Evolutionary conservation across 2,888 invertebrate species (phyloP), one percentile per base, ranked within the genome.

Genomic region (Lumbricus terrestris): DNA sequence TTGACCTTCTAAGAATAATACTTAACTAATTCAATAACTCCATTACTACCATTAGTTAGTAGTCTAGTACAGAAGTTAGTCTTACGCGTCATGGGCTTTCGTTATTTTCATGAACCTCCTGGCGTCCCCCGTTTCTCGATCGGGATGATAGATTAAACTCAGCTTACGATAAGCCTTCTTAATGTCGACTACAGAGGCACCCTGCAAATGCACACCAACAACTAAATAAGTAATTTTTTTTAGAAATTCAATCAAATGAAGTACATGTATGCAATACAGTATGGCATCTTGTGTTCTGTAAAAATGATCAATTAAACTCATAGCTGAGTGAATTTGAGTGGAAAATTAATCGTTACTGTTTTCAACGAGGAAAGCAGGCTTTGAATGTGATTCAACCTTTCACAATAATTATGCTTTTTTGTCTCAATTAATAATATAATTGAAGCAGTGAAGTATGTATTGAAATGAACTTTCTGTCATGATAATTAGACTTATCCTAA

Each of bases 71-170:
- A 29, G 29, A 29, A 11, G 15, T 40, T 54, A 54, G 15, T 94
- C 95, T 93, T 93, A 95, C 95, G 96, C 95, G 90, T 95, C 95
- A 93, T 96, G 95, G 88, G 98, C 97, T 96, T 99, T 99, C 16
- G 98, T 98, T 88, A 99, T 96, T 95, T 97, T 97, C 98, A 99
- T 99, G 94, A 99, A 99, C 91, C 97, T 97, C 95, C 98, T 98
- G 94, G 98, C 96, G 99, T 97, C 94, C 99, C 99, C 92, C 18
- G 92, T 92, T 38, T 92, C 92, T 95, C 98, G 98, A 92, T 99
- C 99, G 88, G 99, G 99, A 97, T 99, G 99, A 93, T 97, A 96
- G 92, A 98, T 97, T 90, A 99, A 96, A 54, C 98, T 98, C 90
- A 99, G 96, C 95, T 97, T 97, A 91, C 98, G 97, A 95, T 99